Percentiles rank a stretch among this genome's conserved stretches.
Evolutionary conservation across 2,113 vertebrate species (phyloP).

Genomic region (Tor tambroides): DNA sequence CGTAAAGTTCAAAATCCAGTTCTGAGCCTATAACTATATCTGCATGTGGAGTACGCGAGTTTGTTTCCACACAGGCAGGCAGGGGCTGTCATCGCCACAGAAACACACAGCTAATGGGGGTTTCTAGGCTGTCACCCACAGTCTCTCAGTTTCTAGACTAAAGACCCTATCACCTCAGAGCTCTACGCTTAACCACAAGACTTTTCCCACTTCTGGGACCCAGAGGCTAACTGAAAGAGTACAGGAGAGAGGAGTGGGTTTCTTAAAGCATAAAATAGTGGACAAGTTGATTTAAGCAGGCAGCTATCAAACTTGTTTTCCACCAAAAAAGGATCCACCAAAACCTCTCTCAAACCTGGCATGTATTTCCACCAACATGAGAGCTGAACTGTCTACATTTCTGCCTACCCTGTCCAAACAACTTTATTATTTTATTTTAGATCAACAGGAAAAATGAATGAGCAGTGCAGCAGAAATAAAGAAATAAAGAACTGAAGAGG

Average conservation of each 20-base stretch:
- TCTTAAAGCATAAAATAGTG: background rate
- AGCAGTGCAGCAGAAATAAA: background rate
- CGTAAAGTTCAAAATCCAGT: background rate
- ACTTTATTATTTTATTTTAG: background rate
- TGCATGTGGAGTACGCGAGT: background rate
- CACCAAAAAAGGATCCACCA: background rate
- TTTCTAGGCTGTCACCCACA: constrained; percentile 68
- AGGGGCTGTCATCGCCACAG: constrained; percentile 75
- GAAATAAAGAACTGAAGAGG: background rate
- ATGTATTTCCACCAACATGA: background rate
- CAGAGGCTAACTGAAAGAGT: background rate
- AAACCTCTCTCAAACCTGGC: background rate
- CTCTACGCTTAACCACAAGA: background rate
- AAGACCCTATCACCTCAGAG: constrained; percentile 36
- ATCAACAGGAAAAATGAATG: background rate
- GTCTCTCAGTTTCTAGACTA: constrained; percentile 32
- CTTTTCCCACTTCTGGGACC: constrained; percentile 9
- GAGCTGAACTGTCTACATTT: background rate
- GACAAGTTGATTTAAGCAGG: background rate
- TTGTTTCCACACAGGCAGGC: background rate
- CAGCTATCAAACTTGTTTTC: background rate
- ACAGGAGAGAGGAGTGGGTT: background rate
- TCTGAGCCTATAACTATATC: background rate
- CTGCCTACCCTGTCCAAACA: background rate
- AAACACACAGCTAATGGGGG: constrained; percentile 78